A percentile compares a stretch with the other conserved stretches of the same genome.
phyloP scores from a whole-genome alignment of 2,888 invertebrate species.

The Cerastis rubricosa region DNA sequence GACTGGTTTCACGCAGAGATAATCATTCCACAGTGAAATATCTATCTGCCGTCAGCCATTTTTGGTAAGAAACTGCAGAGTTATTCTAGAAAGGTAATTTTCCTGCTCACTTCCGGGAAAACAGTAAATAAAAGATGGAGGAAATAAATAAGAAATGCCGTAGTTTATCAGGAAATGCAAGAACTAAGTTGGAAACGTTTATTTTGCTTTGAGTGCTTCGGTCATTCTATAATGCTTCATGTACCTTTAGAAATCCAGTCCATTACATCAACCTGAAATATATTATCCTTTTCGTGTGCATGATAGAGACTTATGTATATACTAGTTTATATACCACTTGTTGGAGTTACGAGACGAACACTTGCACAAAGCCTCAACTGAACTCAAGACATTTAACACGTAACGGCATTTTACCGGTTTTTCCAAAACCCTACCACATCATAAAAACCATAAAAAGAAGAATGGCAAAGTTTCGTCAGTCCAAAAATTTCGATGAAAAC shows the following conservation, averaged over 20 bases:
- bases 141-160: slow-evolving; percentile 31
- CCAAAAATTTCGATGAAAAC: not conserved
- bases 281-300: not conserved
- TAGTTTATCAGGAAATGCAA: slow-evolving; percentile 36
- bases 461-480: not conserved
- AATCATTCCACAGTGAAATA: slow-evolving; percentile 20
- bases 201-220: slow-evolving; percentile 12
- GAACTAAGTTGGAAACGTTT: slow-evolving; percentile 6
- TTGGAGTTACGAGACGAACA: too few species aligned
- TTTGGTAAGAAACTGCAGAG: slow-evolving; percentile 26
- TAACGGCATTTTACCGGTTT: not conserved
- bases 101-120: slow-evolving; percentile 32
- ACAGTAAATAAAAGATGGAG: slow-evolving; percentile 17
- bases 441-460: not conserved
- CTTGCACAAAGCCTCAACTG: not conserved
- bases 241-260: too few species aligned
- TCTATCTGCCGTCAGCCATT: slow-evolving; percentile 32
- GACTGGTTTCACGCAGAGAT: slow-evolving; percentile 16
- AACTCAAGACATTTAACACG: not conserved
- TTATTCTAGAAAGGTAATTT: slow-evolving; percentile 27
- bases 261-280: not conserved
- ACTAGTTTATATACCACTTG: too few species aligned
- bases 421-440: not conserved
- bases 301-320: not conserved
- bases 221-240: not conserved